A percentile compares a stretch with the other conserved stretches of the same genome.
Conservation (phyloP, 1,140 invertebrate genomes). For the Drosophila seguyi region DNA sequence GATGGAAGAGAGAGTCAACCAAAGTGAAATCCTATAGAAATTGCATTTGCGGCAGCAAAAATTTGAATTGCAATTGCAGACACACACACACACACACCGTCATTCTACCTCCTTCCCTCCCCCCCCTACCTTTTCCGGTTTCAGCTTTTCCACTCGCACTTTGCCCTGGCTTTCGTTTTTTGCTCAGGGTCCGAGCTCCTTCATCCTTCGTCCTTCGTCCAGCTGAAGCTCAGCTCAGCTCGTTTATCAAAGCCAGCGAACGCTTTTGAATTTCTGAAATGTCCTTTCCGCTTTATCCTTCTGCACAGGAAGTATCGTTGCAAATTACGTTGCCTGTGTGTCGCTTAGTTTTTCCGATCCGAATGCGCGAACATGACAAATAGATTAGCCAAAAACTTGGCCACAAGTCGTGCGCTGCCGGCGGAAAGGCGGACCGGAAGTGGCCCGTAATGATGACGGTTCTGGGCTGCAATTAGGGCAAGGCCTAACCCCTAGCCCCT, state of each 20-base stretch:
- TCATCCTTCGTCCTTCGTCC: conserved; percentile 10
- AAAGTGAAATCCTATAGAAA: conserved; percentile 73
- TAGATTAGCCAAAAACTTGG: conserved; percentile 71
- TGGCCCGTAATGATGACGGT: conserved; percentile 68
- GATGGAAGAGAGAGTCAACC: conserved; percentile 46
- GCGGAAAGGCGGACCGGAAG: conserved; percentile 10
- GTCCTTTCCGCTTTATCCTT: conserved; percentile 66
- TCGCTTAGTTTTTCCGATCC: conserved; percentile 69
- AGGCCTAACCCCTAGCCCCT: background rate
- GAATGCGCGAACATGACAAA: conserved; percentile 74
- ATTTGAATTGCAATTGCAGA: conserved; percentile 77
- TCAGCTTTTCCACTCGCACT: background rate
- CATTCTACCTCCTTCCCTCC: background rate
- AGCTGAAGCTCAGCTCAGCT: conserved; percentile 12
- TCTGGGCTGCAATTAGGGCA: conserved; percentile 58
- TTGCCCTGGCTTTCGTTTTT: conserved; percentile 14
- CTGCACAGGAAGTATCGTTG: conserved; percentile 62
- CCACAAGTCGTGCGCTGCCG: conserved; percentile 8
- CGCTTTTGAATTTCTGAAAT: conserved; percentile 80
- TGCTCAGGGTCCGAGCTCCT: conserved; percentile 30
- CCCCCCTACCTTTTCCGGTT: background rate
- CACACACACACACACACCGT: conserved; percentile 14
- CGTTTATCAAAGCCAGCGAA: conserved; percentile 80
- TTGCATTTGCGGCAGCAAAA: conserved; percentile 76
- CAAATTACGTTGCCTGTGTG: conserved; percentile 74